Evolutionary conservation across 2,888 invertebrate genomes (phyloP).

Genomic region (Ephialtes manifestator): DNA sequence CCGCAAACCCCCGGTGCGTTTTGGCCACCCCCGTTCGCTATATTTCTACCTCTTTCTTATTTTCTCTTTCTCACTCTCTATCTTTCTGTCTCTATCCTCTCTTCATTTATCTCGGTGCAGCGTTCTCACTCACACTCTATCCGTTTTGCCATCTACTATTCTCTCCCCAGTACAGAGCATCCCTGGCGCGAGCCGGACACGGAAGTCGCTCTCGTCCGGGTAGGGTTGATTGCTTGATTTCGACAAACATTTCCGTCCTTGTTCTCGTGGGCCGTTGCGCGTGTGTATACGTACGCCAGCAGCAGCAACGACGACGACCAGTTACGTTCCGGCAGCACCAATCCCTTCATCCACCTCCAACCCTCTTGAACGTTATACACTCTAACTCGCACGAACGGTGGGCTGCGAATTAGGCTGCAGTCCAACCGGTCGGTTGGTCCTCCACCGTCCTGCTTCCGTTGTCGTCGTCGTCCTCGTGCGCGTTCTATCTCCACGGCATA

Average conservation of each 20-base stretch:
- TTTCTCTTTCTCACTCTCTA: conserved; percentile 9
- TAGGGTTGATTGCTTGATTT: conserved; percentile 82
- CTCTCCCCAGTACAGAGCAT: conserved; percentile 39
- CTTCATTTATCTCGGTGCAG: conserved; percentile 39
- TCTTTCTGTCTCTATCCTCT: conserved; percentile 21
- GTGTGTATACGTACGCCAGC: conserved; percentile 26
- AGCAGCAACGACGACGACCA: conserved; percentile 40
- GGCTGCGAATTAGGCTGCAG: conserved; percentile 80
- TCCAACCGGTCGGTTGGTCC: conserved; percentile 75
- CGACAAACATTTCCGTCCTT: conserved; percentile 79
- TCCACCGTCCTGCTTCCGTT: conserved; percentile 18
- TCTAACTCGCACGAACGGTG: conserved; percentile 61
- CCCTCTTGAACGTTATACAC: conserved; percentile 65
- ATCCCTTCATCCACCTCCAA: conserved; percentile 56
- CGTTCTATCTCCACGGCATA: conserved; percentile 76
- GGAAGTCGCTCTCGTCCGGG: conserved; percentile 69
- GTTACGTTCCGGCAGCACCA: conserved; percentile 56
- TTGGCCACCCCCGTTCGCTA: conserved; percentile 34
- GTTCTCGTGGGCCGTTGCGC: conserved; percentile 50
- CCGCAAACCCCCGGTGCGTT: conserved; percentile 60
- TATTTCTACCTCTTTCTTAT: conserved; percentile 20
- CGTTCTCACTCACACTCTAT: conserved; percentile 30
- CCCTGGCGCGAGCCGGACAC: conserved; percentile 48
- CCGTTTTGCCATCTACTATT: conserved; percentile 25
- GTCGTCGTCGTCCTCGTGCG: conserved; percentile 59